Evolutionary conservation across 2,888 invertebrate genomes (phyloP).

Genomic region (Laothoe populi): DNA sequence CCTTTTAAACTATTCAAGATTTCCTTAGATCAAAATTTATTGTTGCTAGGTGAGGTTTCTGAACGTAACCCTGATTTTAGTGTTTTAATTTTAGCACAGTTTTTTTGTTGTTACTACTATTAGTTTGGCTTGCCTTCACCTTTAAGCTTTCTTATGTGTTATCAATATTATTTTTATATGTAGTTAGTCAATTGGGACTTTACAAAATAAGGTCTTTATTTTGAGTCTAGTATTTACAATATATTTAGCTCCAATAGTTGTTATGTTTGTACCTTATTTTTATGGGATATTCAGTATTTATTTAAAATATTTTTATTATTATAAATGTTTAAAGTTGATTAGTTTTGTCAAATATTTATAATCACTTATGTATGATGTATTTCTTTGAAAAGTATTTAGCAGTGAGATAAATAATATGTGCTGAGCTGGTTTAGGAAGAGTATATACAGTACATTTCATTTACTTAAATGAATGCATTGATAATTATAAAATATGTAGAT

Average conservation of each 20-base stretch:
- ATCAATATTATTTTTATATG: background rate
- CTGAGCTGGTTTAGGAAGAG: background rate
- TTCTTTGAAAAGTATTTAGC: background rate
- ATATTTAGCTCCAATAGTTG: too few species aligned
- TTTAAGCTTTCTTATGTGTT: slow-evolving; percentile 14
- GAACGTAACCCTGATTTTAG: slow-evolving; percentile 76
- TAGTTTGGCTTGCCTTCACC: slow-evolving; percentile 32
- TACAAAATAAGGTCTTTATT: background rate
- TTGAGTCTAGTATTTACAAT: too few species aligned
- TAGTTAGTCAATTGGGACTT: background rate
- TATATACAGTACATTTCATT: too few species aligned
- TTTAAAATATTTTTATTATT: background rate
- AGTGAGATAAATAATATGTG: background rate
- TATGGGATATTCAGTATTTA: too few species aligned
- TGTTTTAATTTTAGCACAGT: slow-evolving; percentile 41
- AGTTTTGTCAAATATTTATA: background rate
- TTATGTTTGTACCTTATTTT: too few species aligned
- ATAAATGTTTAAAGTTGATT: background rate
- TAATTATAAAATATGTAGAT: too few species aligned
- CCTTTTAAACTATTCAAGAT: slow-evolving; percentile 20
- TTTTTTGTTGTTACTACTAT: slow-evolving; percentile 39
- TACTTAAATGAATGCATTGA: too few species aligned
- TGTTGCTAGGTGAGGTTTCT: slow-evolving; percentile 70
- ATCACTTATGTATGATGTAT: background rate
- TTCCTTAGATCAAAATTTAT: slow-evolving; percentile 38